Evolutionary conservation across 2,888 invertebrate genomes (phyloP).

Genomic region (Zaprionus obscuricornis): DNA sequence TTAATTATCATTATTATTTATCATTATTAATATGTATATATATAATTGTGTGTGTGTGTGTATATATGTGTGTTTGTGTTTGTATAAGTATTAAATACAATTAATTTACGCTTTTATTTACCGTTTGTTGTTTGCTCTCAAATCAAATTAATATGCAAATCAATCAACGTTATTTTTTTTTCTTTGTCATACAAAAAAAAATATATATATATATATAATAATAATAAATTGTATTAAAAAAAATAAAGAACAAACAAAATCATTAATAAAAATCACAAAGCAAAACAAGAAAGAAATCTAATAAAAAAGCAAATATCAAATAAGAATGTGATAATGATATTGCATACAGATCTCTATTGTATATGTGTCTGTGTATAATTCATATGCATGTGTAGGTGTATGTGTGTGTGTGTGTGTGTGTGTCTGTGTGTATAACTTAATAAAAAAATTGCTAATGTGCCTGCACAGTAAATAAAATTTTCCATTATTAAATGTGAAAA

Average conservation of each 20-base stretch:
- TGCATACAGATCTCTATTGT: too few species aligned
- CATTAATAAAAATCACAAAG: slow-evolving; percentile 29
- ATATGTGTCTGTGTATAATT: slow-evolving; percentile 4
- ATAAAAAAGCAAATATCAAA: slow-evolving; percentile 3
- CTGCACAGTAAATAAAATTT: slow-evolving; percentile 44
- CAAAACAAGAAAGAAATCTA: not conserved
- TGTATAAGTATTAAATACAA: slow-evolving; percentile 41
- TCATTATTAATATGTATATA: too few species aligned
- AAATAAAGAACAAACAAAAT: slow-evolving; percentile 17
- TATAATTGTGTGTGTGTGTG: slow-evolving; percentile 16
- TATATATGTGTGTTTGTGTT: slow-evolving; percentile 9
- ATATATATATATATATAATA: slow-evolving; percentile 8
- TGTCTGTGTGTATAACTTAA: slow-evolving; percentile 11
- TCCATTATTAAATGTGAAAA: slow-evolving; percentile 49
- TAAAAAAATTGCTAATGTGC: slow-evolving; percentile 39
- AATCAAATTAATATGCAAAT: slow-evolving; percentile 52
- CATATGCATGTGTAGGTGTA: not conserved
- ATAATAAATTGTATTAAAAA: slow-evolving; percentile 6
- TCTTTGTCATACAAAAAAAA: slow-evolving; percentile 21
- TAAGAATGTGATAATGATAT: slow-evolving; percentile 20
- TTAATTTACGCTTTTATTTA: slow-evolving; percentile 34
- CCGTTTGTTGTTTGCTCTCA: slow-evolving; percentile 21
- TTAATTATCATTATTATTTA: slow-evolving; percentile 19
- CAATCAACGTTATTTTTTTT: too few species aligned
- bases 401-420: not conserved